Conservation (phyloP, 30 jellyfish, hydroid and myxozoan genomes). For the Aurelia sp. region DNA sequence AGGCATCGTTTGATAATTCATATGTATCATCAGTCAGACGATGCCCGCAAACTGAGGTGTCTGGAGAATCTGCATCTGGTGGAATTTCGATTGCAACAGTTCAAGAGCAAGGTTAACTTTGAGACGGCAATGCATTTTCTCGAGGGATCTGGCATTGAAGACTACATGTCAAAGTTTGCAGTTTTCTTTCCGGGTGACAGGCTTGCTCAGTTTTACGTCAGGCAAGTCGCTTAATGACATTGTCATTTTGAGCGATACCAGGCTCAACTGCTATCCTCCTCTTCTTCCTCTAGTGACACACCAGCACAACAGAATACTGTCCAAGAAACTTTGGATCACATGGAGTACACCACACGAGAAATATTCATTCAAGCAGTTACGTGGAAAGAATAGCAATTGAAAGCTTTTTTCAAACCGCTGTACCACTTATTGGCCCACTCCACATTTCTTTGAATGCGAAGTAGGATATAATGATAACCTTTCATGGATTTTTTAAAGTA, state of each 20-base stretch:
- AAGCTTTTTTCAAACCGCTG: conserved; percentile 22
- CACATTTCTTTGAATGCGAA: conserved; percentile 25
- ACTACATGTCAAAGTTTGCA: too few relatives aligned
- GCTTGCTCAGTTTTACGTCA: too few relatives aligned
- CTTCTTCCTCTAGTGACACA: too few relatives aligned
- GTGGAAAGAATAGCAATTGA: neutral
- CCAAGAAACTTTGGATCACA: neutral
- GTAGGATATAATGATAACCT: conserved; percentile 22
- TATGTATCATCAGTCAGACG: neutral
- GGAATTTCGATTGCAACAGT: too few relatives aligned
- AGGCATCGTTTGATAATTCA: neutral
- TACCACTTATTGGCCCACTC: conserved; percentile 34
- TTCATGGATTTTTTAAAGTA: conserved; percentile 26
- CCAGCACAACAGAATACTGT: too few relatives aligned
- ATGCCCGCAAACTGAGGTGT: neutral
- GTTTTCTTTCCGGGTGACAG: too few relatives aligned
- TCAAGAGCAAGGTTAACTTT: neutral
- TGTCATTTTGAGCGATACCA: too few relatives aligned
- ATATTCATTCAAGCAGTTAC: neutral
- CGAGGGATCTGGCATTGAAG: too few relatives aligned
- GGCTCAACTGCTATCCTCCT: too few relatives aligned
- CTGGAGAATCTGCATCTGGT: neutral
- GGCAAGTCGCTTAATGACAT: too few relatives aligned
- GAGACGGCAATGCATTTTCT: too few relatives aligned
- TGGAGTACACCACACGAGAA: neutral